Conservation (phyloP, 2,888 invertebrate species). For the Mactromeris polynyma region DNA sequence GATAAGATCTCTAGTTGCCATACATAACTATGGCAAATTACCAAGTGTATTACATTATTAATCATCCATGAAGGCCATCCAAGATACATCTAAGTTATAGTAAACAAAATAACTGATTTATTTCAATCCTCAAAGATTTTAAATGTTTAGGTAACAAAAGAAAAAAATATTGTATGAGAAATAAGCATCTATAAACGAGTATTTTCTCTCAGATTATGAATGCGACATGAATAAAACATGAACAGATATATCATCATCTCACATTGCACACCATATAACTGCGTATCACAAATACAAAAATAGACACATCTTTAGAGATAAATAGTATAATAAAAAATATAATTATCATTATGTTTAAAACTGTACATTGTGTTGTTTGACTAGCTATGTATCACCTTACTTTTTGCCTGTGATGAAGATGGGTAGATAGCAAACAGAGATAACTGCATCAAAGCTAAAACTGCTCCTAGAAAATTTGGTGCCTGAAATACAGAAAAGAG, state of each 20-base stretch:
- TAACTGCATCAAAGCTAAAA: constrained; percentile 56
- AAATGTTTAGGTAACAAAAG: too few relatives aligned
- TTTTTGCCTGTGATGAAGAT: constrained; percentile 21
- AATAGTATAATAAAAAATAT: not conserved
- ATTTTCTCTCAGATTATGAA: too few relatives aligned
- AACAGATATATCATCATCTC: not conserved
- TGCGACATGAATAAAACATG: too few relatives aligned
- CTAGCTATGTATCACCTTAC: constrained; percentile 55
- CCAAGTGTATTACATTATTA: too few relatives aligned
- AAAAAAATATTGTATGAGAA: too few relatives aligned
- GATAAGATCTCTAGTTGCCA: too few relatives aligned
- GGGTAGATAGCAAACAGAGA: constrained; percentile 61
- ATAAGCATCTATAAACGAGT: too few relatives aligned
- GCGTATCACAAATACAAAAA: constrained; percentile 3
- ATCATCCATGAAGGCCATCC: too few relatives aligned
- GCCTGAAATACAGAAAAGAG: constrained; percentile 50
- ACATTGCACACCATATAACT: not conserved
- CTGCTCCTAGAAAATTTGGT: constrained; percentile 58
- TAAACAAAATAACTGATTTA: too few relatives aligned
- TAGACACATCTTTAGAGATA: not conserved
- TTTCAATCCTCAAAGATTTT: too few relatives aligned
- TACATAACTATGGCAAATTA: too few relatives aligned
- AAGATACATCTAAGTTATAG: too few relatives aligned
- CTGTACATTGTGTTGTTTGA: constrained; percentile 1
- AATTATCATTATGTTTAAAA: not conserved